Base-by-base conservation (phyloP, 2,113 vertebrate genomes). In the Solenodon paradoxus region DNA sequence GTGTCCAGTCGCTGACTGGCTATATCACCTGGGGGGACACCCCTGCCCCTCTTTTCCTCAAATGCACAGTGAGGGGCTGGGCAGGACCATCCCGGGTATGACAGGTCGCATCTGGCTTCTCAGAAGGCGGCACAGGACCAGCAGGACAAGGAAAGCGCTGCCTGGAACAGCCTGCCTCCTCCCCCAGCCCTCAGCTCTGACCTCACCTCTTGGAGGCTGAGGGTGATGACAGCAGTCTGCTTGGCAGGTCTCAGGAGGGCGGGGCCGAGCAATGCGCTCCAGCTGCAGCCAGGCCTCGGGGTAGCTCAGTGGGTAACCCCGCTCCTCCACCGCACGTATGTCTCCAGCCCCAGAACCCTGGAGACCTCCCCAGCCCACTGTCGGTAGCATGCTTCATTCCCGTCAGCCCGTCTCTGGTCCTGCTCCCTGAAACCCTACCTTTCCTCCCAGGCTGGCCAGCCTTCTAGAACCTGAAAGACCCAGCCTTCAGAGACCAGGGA, bases 151-250 rank as follows among this genome's bases (percentile, higher is more conserved):
- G 57, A 84, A 82, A 90, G 63, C 47, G 28, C 13, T 74, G 53
- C 22, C 92, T 51, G 59, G 19, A 72, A 13, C 35, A 30, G 88
- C 63, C 30, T 0, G 40, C 28, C 49, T 66, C 63, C 9, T 57
- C 89, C 80, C 38, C 16, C 13, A 3, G 89, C 75, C 69, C 55
- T 92, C 24, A 19, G 85, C 91, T 88, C 88, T 95, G 96, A 95
- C 75, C 74, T 96, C 96, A 93, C 82, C 61, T 89, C 94, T 83
- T n/a, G 42, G 89, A 96, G 90, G 69, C 95, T 66, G 69, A 79
- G 79, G 35, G 92, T 61, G 93, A 96, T 40, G 81, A 82, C 82
- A 96, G 94, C 47, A 49, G 57, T 85, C 75, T 95, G 95, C 79
- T 85, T 84, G 95, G 91, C 91, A 94, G 88, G 91, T 81, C 38